A percentile compares a stretch with the other conserved stretches of the same genome.
phyloP scores from a whole-genome alignment of 2,113 vertebrate species.

The Eptatretus burgeri region DNA sequence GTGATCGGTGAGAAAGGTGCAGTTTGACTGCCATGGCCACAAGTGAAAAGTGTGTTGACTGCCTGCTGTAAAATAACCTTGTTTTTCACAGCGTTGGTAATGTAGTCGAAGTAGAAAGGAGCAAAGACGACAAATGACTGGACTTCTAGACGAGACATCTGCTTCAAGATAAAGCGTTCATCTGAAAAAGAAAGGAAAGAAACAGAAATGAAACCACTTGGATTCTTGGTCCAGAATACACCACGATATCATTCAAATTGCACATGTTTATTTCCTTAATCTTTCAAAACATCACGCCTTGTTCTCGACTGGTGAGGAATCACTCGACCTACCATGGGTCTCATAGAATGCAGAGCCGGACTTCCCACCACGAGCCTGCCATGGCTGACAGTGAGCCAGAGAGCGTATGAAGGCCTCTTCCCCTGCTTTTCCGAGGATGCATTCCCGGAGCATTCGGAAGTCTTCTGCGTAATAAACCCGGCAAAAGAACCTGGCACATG shows the following conservation, averaged over 20 bases:
- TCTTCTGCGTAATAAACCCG: conserved; percentile 81
- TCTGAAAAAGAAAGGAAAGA: conserved; percentile 18
- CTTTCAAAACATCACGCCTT: not conserved
- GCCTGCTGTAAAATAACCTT: conserved; percentile 60
- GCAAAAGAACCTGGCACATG: conserved; percentile 85
- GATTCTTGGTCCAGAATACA: not conserved
- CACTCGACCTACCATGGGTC: conserved; percentile 34
- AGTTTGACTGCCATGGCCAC: too few relatives aligned
- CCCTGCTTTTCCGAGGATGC: conserved; percentile 45
- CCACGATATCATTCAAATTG: not conserved
- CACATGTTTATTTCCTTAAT: too few relatives aligned
- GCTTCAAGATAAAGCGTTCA: conserved; percentile 90
- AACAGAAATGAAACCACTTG: not conserved
- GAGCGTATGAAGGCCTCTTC: conserved; percentile 81
- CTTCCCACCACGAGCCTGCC: conserved; percentile 85
- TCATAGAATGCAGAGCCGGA: conserved; percentile 88
- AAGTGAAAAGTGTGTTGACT: conserved; percentile 11
- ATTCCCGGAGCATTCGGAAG: conserved; percentile 79
- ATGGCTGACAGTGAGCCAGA: conserved; percentile 71
- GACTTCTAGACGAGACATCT: conserved; percentile 90
- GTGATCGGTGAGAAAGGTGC: too few relatives aligned
- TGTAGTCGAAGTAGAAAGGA: conserved; percentile 86
- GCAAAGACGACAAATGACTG: conserved; percentile 96
- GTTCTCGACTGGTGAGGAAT: not conserved
- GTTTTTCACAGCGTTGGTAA: conserved; percentile 70